Evolutionary conservation across 2,888 invertebrate species (phyloP), one percentile per base, ranked within the genome.

Genomic region (Helicoverpa assulta): DNA sequence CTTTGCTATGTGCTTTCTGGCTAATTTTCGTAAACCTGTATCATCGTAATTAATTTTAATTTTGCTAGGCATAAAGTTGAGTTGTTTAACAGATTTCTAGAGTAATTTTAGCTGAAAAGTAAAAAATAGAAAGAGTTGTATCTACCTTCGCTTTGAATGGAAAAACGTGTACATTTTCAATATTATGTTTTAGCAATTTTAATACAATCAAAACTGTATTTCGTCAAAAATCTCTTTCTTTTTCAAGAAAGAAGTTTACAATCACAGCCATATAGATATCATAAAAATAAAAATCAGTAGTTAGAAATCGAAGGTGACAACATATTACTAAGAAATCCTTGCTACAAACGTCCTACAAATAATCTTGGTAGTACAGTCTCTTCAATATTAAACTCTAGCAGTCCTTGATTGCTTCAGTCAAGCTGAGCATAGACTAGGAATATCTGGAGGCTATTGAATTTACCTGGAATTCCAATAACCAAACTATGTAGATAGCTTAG

Each of bases 281-380:
- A 43, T 43, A 43, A 43, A 43, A 43, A 10, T 0, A 10, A 14
- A 43, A 47, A 10, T 40, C 10, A 29, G 43, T 57, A 54, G 37
- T 19, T 19, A 19, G 56, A 29, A 10, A 54, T 50, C 47, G 50
- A 64, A 72, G 72, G 72, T 58, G 10, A 67, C 40, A 53, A 53
- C 56, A 60, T 50, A n/a, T 73, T 19, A 21, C 64, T 7, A 18
- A 21, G 57, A 70, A 71, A 63, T 71, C 57, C 70, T 71, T 40
- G 53, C 53, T 37, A 37, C 70, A 21, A 14, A 47, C 29, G 47
- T 21, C 53, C 18, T 29, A 63, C 64, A 16, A 56, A 16, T 54
- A 29, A 37, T 72, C 57, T 54, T 33, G 64, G 58, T 58, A 71
- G 40, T 12, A 40, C 40, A 40, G 21, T 21, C 53, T 19, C 10